A percentile compares a stretch with the other conserved stretches of the same genome.
Conservation (phyloP, 2,888 invertebrate genomes). For the Portevinia maculata region DNA sequence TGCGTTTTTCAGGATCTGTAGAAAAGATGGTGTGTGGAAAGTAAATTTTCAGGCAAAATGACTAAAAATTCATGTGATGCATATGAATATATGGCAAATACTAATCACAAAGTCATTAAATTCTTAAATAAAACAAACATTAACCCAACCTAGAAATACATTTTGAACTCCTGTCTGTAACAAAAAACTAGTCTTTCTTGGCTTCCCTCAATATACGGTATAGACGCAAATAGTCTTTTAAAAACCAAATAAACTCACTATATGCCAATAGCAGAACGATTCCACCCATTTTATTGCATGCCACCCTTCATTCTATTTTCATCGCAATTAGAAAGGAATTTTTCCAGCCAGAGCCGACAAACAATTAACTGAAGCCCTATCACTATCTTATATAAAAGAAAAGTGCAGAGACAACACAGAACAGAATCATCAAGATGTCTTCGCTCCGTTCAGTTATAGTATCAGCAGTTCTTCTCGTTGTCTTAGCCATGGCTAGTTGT, state of each 20-base stretch:
- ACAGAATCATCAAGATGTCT: conserved; percentile 63
- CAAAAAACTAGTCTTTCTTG: neutral
- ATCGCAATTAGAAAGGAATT: neutral
- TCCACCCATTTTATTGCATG: neutral
- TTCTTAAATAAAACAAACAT: too few relatives aligned
- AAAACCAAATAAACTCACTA: conserved; percentile 12
- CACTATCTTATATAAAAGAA: conserved; percentile 35
- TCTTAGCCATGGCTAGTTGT: conserved; percentile 54
- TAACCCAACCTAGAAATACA: too few relatives aligned
- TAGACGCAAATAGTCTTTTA: conserved; percentile 11
- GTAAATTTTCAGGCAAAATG: too few relatives aligned
- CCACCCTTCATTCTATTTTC: conserved; percentile 27
- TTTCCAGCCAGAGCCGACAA: neutral
- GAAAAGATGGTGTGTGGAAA: too few relatives aligned
- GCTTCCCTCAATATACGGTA: neutral
- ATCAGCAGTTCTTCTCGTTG: conserved; percentile 47
- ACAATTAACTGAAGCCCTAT: conserved; percentile 65
- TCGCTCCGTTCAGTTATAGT: conserved; percentile 53
- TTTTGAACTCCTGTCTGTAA: neutral
- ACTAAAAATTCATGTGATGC: too few relatives aligned
- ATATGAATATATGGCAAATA: too few relatives aligned
- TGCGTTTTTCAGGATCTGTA: too few relatives aligned
- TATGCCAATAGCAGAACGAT: neutral
- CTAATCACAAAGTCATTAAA: too few relatives aligned
- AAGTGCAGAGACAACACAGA: conserved; percentile 34